These are phyloP conservation scores for Creontiades dilutus DNA, from an alignment of 2,888 invertebrate genomes.

Conservation along the genomic window DNA sequence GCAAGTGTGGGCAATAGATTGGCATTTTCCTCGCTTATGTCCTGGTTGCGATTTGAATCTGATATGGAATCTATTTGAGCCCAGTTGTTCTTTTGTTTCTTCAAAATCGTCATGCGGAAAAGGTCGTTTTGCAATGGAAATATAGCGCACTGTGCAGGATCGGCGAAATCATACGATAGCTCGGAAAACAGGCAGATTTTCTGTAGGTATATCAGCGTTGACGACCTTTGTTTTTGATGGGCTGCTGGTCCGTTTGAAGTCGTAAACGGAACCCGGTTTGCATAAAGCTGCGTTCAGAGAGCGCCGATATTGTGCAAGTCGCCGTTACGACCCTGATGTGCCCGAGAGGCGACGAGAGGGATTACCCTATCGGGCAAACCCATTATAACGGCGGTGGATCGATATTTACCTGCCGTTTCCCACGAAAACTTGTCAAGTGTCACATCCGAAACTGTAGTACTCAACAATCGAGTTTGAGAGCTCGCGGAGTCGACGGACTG, in stretches of 20 bases:
- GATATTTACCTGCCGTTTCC: neutral
- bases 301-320: neutral
- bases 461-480: neutral
- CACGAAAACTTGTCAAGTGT: slow-evolving; percentile 12
- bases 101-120: no score
- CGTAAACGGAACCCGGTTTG: neutral
- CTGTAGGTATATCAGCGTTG: neutral
- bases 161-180: no score
- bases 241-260: neutral
- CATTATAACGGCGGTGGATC: neutral
- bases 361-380: neutral
- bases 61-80: no score
- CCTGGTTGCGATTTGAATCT: no score
- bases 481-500: no score
- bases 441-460: neutral
- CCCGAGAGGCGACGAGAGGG: neutral
- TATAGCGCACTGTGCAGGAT: no score
- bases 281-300: neutral
- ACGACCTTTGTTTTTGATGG: neutral
- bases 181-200: neutral
- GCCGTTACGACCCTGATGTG: slow-evolving; percentile 1
- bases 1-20: no score
- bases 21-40: no score
- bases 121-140: no score
- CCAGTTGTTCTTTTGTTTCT: no score